Evolutionary conservation across 2,888 invertebrate genomes (phyloP).

Genomic region (Aricia artaxerxes): DNA sequence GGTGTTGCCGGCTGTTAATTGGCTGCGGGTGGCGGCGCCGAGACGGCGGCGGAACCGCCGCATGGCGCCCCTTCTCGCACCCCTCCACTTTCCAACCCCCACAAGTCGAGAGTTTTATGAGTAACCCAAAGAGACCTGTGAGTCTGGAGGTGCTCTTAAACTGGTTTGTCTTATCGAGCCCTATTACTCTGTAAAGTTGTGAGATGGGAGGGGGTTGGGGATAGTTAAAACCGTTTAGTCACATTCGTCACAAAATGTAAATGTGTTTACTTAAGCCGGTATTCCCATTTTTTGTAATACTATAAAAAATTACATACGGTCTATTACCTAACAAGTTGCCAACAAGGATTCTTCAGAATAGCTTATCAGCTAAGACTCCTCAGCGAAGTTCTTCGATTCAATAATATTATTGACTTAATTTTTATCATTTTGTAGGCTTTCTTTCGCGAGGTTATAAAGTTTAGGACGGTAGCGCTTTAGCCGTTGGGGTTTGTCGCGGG

Average conservation of each 20-base stretch:
- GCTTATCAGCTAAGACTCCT: not conserved
- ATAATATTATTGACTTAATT: conserved; percentile 64
- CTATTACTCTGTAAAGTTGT: conserved; percentile 43
- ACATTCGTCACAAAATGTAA: not conserved
- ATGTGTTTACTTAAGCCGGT: not conserved
- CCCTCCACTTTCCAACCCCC: conserved; percentile 61
- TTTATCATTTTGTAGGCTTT: conserved; percentile 77
- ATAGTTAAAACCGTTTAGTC: not conserved
- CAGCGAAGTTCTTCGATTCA: not conserved
- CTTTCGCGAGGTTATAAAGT: conserved; percentile 77
- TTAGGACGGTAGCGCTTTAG: conserved; percentile 62
- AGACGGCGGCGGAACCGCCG: conserved; percentile 79
- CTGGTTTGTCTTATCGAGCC: conserved; percentile 62
- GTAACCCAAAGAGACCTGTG: conserved; percentile 66
- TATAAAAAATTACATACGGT: not conserved
- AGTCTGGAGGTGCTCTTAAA: conserved; percentile 69
- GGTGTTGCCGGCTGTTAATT: conserved; percentile 77
- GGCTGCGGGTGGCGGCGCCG: conserved; percentile 80
- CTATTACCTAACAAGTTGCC: not conserved
- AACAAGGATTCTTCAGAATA: not conserved
- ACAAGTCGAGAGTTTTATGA: conserved; percentile 72
- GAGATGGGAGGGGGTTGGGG: not conserved
- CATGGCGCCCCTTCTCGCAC: conserved; percentile 71
- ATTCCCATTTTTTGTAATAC: not conserved
- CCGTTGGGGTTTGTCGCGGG: conserved; percentile 61